A percentile compares a stretch with the other conserved stretches of the same genome.
These are phyloP conservation scores for Philaethria dido DNA, from an alignment of 2,888 invertebrate genomes.

Conservation along the genomic window DNA sequence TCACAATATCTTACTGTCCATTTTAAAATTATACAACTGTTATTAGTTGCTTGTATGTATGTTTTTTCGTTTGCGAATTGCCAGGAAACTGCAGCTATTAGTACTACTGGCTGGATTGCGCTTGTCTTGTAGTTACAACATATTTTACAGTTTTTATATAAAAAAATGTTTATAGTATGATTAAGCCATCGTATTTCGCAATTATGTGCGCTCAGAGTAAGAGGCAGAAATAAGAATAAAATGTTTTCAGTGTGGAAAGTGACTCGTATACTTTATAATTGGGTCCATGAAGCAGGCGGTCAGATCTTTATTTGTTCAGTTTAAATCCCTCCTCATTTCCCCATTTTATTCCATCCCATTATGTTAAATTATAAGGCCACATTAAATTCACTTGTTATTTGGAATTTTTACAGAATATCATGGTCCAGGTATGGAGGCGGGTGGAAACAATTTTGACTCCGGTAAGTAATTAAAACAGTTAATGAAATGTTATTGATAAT, in stretches of 20 bases:
- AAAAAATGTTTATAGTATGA: neutral
- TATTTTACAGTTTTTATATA: neutral
- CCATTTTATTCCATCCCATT: neutral
- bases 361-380: neutral
- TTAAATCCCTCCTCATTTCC: neutral
- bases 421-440: constrained; percentile 91
- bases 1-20: neutral
- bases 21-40: neutral
- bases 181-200: neutral
- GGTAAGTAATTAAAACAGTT: constrained; percentile 70
- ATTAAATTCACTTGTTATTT: constrained; percentile 26
- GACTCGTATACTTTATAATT: constrained; percentile 1
- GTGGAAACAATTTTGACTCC: constrained; percentile 92
- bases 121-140: neutral
- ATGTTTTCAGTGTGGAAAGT: neutral
- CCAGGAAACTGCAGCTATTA: neutral
- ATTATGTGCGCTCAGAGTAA: neutral
- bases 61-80: neutral
- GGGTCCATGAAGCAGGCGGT: neutral
- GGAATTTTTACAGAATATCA: constrained; percentile 87
- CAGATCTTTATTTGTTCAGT: constrained; percentile 11
- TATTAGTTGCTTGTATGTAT: constrained; percentile 1
- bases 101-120: constrained; percentile 1
- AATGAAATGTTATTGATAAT: neutral
- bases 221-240: neutral